Conservation (phyloP, 2,797 vertebrate species). For the Helarctos malayanus region DNA sequence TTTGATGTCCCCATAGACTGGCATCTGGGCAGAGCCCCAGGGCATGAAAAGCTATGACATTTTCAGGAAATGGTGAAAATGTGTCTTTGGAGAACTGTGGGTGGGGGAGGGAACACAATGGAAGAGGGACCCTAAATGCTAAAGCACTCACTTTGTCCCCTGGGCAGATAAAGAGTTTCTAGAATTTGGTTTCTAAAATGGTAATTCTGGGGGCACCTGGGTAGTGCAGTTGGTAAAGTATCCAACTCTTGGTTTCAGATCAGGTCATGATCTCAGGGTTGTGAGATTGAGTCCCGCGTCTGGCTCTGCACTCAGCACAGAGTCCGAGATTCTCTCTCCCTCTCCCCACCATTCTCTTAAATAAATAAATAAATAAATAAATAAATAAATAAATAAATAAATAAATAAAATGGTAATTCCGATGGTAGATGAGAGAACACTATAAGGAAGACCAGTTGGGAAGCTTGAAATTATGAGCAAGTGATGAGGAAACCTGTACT, state of each 20-base stretch:
- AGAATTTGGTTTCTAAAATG: background rate
- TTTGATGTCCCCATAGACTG: background rate
- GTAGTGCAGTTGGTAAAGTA: background rate
- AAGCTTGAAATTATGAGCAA: background rate
- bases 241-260: background rate
- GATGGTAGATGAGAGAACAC: background rate
- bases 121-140: background rate
- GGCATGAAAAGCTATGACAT: background rate
- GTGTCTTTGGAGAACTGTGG: background rate
- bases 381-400: background rate
- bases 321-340: background rate
- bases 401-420: background rate
- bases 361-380: no score
- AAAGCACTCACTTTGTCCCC: background rate
- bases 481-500: background rate
- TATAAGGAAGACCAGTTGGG: background rate
- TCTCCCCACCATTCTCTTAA: background rate
- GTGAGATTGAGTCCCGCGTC: background rate
- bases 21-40: background rate
- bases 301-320: background rate
- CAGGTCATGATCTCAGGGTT: background rate
- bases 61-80: background rate
- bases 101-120: background rate
- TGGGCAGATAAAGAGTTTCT: background rate
- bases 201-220: background rate